A percentile compares a stretch with the other conserved stretches of the same genome.
These are phyloP conservation scores for Lacerta agilis DNA, from an alignment of 2,797 vertebrate species.

Conservation along the genomic window DNA sequence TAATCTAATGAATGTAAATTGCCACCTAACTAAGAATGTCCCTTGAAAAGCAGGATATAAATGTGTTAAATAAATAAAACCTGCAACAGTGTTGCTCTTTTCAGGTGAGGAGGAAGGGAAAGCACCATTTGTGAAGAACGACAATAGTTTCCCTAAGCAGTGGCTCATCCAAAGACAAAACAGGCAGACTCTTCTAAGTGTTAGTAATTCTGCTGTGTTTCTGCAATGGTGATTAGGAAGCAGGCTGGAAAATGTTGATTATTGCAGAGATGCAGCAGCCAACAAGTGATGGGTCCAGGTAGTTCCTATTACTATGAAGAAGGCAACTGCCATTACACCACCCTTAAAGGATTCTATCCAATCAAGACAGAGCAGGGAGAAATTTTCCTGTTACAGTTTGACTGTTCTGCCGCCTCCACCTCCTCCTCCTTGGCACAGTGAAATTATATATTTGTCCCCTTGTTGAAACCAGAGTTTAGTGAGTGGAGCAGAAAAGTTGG, in stretches of 20 bases:
- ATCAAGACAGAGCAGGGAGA: too few relatives aligned
- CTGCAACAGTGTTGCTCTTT: neutral
- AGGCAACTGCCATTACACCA: too few relatives aligned
- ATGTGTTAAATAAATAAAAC: too few relatives aligned
- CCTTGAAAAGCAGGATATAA: too few relatives aligned
- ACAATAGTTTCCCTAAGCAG: neutral
- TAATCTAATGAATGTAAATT: neutral
- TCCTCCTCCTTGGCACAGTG: neutral
- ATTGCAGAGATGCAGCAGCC: neutral
- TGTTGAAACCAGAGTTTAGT: fast-evolving
- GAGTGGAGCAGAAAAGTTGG: neutral
- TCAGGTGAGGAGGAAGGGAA: too few relatives aligned
- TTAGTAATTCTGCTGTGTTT: neutral
- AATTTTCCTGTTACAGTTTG: neutral
- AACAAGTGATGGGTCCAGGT: neutral
- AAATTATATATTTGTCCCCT: neutral
- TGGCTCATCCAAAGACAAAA: neutral
- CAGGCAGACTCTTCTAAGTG: neutral
- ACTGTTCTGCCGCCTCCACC: fast-evolving
- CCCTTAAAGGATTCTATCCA: neutral
- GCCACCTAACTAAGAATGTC: too few relatives aligned
- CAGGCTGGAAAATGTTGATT: too few relatives aligned
- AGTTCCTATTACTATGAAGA: neutral
- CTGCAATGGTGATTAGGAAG: neutral
- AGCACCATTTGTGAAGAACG: neutral